Percentiles rank a stretch among this genome's conserved stretches.
phyloP scores from a whole-genome alignment of 2,113 vertebrate species.

The Candoia aspera region DNA sequence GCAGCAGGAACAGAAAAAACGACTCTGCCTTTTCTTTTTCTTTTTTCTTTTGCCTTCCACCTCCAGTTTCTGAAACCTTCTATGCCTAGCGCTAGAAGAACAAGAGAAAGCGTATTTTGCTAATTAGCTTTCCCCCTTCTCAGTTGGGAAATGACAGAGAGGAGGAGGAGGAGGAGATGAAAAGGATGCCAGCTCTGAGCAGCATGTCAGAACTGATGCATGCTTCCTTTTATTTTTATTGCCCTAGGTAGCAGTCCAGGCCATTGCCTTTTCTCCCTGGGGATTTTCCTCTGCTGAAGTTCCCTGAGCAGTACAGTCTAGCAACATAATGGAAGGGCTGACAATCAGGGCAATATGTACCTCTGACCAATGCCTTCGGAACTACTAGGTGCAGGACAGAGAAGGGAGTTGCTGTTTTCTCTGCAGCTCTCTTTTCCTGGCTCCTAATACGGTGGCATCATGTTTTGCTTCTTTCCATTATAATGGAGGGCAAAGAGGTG shows the following conservation, averaged over 20 bases:
- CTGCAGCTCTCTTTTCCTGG: background rate
- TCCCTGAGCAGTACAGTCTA: background rate
- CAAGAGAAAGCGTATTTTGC: background rate
- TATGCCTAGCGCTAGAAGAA: background rate
- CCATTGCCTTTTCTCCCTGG: background rate
- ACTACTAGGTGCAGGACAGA: background rate
- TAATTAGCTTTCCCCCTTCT: background rate
- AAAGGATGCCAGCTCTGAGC: background rate
- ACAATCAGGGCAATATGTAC: background rate
- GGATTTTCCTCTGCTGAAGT: background rate
- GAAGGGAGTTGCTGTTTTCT: background rate
- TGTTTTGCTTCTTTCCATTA: background rate
- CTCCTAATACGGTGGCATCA: background rate
- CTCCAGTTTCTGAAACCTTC: background rate
- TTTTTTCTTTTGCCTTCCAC: background rate
- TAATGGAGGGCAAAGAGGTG: background rate
- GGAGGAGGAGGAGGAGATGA: background rate
- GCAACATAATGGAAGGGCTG: background rate
- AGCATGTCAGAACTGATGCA: background rate
- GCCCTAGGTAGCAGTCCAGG: background rate
- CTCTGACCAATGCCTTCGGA: background rate
- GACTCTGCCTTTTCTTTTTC: background rate
- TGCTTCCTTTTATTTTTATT: background rate
- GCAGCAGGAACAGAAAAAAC: constrained; percentile 1
- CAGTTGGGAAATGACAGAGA: background rate